Evolutionary conservation across 2,888 invertebrate species (phyloP).

Genomic region (Mythimna impura): DNA sequence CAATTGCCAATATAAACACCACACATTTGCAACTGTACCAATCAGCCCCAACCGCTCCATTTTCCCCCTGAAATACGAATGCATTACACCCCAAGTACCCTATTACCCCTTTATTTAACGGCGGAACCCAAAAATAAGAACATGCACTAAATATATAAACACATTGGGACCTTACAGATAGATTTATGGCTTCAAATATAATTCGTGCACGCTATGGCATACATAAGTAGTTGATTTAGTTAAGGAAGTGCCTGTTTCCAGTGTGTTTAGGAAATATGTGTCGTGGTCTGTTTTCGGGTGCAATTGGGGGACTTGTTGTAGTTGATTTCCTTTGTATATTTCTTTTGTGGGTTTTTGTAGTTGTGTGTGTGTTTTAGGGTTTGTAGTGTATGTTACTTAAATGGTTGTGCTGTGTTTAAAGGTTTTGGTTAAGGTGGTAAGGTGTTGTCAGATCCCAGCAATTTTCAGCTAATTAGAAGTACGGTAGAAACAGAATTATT

Average conservation of each 20-base stretch:
- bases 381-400: neutral
- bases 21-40: conserved; percentile 44
- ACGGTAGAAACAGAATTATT: neutral
- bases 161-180: conserved; percentile 64
- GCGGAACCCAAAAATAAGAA: conserved; percentile 63
- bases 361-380: neutral
- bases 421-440: neutral
- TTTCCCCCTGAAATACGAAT: conserved; percentile 60
- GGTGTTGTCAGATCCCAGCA: too few relatives aligned
- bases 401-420: neutral
- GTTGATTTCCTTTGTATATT: conserved; percentile 38
- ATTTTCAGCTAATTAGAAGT: too few relatives aligned
- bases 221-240: conserved; percentile 78
- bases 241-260: conserved; percentile 71
- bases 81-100: conserved; percentile 55
- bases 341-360: conserved; percentile 34
- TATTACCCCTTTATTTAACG: conserved; percentile 68
- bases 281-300: conserved; percentile 56
- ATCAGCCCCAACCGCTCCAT: conserved; percentile 41
- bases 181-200: conserved; percentile 79
- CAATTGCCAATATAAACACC: conserved; percentile 18
- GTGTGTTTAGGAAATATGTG: conserved; percentile 69
- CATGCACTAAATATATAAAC: conserved; percentile 72
- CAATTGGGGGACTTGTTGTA: conserved; percentile 44
- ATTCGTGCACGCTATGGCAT: conserved; percentile 74